Evolutionary conservation across 2,113 vertebrate genomes (phyloP).

Genomic region (Hippoglossus stenolepis): DNA sequence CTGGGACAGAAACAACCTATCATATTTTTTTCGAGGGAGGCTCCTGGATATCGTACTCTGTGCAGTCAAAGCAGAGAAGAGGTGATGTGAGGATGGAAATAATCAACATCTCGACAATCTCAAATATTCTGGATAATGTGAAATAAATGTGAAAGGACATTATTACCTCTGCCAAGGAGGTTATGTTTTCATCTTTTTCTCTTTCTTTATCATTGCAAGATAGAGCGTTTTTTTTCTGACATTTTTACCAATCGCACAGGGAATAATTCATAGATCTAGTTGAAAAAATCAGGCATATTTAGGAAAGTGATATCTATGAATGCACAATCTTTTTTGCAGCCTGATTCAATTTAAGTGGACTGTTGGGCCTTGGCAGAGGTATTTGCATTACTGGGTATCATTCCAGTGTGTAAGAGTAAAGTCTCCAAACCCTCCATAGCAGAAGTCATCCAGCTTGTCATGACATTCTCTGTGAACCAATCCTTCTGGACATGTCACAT

Average conservation of each 20-base stretch:
- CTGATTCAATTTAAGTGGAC: no score
- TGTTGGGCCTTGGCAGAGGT: no score
- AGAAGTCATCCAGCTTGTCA: constrained; percentile 61
- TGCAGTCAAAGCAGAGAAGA: constrained; percentile 7
- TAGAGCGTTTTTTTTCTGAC: no score
- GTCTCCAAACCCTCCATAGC: constrained; percentile 70
- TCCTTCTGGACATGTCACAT: constrained; percentile 51
- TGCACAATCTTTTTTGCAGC: no score
- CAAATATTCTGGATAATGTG: neutral
- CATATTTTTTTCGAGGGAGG: neutral
- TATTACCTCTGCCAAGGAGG: neutral
- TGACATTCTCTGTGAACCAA: constrained; percentile 69
- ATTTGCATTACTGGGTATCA: no score
- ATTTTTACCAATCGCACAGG: no score
- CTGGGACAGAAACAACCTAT: constrained; percentile 78
- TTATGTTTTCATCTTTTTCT: no score
- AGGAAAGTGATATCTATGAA: no score
- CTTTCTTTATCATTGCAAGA: no score
- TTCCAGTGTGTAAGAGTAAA: neutral
- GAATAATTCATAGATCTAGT: no score
- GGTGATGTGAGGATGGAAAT: neutral
- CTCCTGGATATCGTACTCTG: constrained; percentile 26
- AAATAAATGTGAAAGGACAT: neutral
- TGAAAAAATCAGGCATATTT: no score
- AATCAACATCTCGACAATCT: neutral